Percentiles rank a stretch among this genome's conserved stretches.
Conservation (phyloP, 2,797 vertebrate species). For the Vespertilio murinus region DNA sequence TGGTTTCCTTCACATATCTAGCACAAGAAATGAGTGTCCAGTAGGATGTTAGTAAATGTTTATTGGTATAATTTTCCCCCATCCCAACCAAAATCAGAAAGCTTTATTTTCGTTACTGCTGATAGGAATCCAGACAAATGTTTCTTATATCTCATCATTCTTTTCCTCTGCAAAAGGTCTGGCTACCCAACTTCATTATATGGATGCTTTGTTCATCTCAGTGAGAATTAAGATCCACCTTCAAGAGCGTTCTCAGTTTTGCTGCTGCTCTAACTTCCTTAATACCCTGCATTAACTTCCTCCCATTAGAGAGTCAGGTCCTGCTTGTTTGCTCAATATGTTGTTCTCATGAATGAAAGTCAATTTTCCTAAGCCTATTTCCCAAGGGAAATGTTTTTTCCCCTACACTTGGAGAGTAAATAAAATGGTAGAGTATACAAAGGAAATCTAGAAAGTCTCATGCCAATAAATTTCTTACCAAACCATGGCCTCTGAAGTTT, state of each 20-base stretch:
- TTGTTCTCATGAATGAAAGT: conserved; percentile 65
- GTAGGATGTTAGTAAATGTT: neutral
- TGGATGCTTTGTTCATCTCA: neutral
- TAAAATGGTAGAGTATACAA: conserved; percentile 42
- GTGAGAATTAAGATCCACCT: neutral
- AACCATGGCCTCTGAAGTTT: conserved; percentile 19
- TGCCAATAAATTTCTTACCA: conserved; percentile 21
- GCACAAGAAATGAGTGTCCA: neutral
- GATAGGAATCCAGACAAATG: neutral
- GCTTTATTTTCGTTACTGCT: conserved; percentile 9
- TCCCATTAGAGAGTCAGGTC: conserved; percentile 47
- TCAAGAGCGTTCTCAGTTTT: conserved; percentile 20
- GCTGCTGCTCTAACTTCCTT: conserved; percentile 33
- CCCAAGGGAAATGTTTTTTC: conserved; percentile 27
- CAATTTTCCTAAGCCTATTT: conserved; percentile 53
- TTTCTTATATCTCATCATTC: conserved; percentile 46
- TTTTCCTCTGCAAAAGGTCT: neutral
- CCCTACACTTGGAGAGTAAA: conserved; percentile 30
- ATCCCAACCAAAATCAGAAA: neutral
- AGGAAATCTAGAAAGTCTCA: neutral
- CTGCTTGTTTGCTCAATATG: conserved; percentile 42
- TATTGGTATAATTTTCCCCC: neutral
- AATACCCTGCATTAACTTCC: conserved; percentile 45
- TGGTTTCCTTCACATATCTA: conserved; percentile 1
- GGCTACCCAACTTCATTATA: neutral